Evolutionary conservation across 2,113 vertebrate genomes (phyloP), one percentile per base, ranked within the genome.

Genomic region (Catharus bicknelli): DNA sequence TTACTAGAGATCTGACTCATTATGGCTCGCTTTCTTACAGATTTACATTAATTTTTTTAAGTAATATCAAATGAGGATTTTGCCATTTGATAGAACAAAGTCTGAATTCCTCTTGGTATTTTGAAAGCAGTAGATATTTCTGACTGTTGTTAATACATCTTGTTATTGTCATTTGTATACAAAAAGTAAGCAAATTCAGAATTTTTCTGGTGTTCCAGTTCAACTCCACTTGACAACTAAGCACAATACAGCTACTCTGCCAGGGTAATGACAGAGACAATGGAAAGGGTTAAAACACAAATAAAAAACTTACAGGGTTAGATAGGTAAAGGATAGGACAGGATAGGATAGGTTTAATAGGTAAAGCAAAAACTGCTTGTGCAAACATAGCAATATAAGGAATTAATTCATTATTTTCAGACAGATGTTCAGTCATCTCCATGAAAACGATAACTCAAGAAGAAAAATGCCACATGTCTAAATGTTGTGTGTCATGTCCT

Each of bases 321-420:
- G 7, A 22, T 27, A 29, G 34, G 34, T 36, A 36, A 36, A 36
- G 34, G 34, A 36, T 36, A 36, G 34, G 34, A 36, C 8, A 36
- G 34, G 34, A 36, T 36, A 36, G 34, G 34, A 36, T 36, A 36
- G 34, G 18, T 63, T 42, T 57, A 57, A 42, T 4, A 63, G 5
- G 7, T 63, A 73, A 81, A 63, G 18, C 8, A 79, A 83, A 90
- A 86, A 3, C 2, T 5, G 15, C 1, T 0, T 3, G 0, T 6
- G 3, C 26, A 73, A 68, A 14, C 10, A 51, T 42, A 63, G 4
- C 13, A 81, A 88, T 74, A 59, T 8, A 63, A 63, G 13, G 9
- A 51, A 51, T 74, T 51, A 0, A 42, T 78, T 64, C 10, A 36
- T 16, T 38, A 1, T 21, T 85, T 50, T 38, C 5, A 5, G 32